phyloP scores from a whole-genome alignment of 2,113 vertebrate genomes.

The Phaethon lepturus region DNA sequence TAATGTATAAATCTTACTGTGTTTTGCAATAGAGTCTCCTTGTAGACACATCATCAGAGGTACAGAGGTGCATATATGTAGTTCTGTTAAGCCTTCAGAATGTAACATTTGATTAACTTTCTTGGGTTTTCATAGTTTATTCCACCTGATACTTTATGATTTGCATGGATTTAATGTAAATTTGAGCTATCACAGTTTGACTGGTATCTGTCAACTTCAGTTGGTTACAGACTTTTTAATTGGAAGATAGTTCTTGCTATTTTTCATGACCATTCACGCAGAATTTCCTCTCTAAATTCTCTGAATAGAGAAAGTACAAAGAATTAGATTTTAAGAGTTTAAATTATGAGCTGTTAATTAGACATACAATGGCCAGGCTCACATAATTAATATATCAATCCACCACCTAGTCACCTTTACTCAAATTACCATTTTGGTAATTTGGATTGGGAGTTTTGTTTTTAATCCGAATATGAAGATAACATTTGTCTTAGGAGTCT shows the following conservation, averaged over 20 bases:
- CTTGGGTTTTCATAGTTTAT: background rate
- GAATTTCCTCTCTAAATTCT: background rate
- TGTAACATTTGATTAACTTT: background rate
- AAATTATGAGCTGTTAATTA: conserved; percentile 38
- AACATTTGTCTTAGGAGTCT: background rate
- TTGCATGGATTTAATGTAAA: background rate
- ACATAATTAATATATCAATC: conserved; percentile 20
- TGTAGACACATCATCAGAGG: background rate
- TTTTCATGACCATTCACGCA: background rate
- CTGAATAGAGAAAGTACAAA: background rate
- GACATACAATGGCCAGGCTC: background rate
- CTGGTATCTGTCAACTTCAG: background rate
- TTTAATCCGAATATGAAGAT: background rate
- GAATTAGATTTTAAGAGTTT: background rate
- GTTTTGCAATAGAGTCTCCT: background rate
- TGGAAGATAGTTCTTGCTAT: conserved; percentile 24
- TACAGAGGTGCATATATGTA: background rate
- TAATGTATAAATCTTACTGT: background rate
- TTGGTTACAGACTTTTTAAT: background rate
- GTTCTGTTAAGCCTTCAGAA: background rate
- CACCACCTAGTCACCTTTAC: background rate
- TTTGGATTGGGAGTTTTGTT: background rate
- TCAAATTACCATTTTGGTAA: background rate
- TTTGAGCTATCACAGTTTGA: background rate
- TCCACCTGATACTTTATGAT: background rate